These are phyloP conservation scores for Galendromus occidentalis DNA, from an alignment of 1,140 invertebrate genomes.

Conservation along the genomic window DNA sequence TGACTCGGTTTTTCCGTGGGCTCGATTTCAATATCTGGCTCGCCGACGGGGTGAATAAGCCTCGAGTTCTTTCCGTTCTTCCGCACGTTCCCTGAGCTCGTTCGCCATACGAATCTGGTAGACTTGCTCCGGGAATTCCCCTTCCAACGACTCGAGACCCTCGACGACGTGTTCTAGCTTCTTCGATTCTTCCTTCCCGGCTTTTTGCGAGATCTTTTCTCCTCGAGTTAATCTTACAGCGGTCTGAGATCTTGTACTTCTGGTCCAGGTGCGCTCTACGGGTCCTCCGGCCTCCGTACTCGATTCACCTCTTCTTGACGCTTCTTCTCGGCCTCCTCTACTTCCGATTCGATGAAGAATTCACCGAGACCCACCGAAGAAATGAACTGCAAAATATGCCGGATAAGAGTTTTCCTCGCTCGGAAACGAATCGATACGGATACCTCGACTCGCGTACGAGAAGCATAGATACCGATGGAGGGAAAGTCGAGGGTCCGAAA, in stretches of 20 bases:
- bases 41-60: slow-evolving; percentile 28
- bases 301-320: slow-evolving; percentile 87
- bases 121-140: slow-evolving; percentile 72
- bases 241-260: slow-evolving; percentile 47
- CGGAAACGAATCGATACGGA: too few relatives aligned
- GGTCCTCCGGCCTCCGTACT: slow-evolving; percentile 64
- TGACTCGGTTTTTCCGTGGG: not conserved
- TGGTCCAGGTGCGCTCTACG: slow-evolving; percentile 66
- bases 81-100: slow-evolving; percentile 51
- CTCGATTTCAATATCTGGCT: not conserved
- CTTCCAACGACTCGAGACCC: slow-evolving; percentile 81
- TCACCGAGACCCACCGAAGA: slow-evolving; percentile 27
- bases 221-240: slow-evolving; percentile 66
- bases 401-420: not conserved
- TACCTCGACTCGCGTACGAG: too few relatives aligned
- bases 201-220: slow-evolving; percentile 68
- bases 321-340: slow-evolving; percentile 48
- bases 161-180: slow-evolving; percentile 86
- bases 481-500: too few relatives aligned
- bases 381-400: not conserved
- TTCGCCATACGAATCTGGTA: slow-evolving; percentile 61
- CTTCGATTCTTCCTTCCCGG: slow-evolving; percentile 82
- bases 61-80: slow-evolving; percentile 53
- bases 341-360: slow-evolving; percentile 69
- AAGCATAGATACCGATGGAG: too few relatives aligned